These are phyloP conservation scores for Cebus imitator DNA, from an alignment of 2,113 vertebrate species.

Conservation along the genomic window DNA sequence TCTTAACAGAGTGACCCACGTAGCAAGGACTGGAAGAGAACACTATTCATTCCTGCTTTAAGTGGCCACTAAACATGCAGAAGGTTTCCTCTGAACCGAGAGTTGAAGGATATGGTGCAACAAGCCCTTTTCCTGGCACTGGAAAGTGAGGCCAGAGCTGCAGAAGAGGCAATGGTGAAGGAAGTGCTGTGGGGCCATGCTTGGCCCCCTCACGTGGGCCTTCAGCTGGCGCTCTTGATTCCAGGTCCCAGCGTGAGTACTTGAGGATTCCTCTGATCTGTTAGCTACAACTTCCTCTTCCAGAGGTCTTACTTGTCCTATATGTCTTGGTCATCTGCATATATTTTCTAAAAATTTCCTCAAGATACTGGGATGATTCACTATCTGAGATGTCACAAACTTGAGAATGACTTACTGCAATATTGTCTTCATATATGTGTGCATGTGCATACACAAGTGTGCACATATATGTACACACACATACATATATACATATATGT, in stretches of 20 bases:
- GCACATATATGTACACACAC: not conserved
- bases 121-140: not conserved
- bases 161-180: rapidly evolving
- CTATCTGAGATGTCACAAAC: not conserved
- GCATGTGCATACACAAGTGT: not conserved
- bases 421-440: not conserved
- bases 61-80: not conserved
- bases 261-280: not conserved
- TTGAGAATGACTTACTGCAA: not conserved
- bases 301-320: not conserved
- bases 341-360: constrained; percentile 1
- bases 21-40: not conserved
- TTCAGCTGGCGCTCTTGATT: not conserved
- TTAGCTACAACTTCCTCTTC: not conserved
- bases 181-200: rapidly evolving
- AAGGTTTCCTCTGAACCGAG: constrained; percentile 8
- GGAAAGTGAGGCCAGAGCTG: not conserved
- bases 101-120: constrained; percentile 34
- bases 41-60: not conserved
- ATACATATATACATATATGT: not conserved
- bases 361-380: not conserved
- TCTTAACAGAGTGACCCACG: not conserved
- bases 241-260: not conserved
- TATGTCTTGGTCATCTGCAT: not conserved
- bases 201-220: rapidly evolving